Evolutionary conservation across 1,140 invertebrate species (phyloP).

Genomic region (Drosophila aff.): DNA sequence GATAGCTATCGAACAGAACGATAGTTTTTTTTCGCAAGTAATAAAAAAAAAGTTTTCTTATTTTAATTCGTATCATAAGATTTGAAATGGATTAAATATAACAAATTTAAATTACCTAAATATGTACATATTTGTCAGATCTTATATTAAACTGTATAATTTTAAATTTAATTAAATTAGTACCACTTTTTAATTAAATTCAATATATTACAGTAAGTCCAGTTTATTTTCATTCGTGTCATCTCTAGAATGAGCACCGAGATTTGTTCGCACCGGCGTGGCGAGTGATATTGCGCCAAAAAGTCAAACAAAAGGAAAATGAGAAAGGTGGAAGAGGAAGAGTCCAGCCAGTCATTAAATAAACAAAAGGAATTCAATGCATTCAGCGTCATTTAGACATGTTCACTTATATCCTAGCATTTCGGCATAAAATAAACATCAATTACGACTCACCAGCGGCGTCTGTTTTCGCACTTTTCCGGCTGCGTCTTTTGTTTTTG

Average conservation of each 20-base stretch:
- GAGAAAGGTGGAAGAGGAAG: slow-evolving; percentile 6
- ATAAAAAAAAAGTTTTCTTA: no score
- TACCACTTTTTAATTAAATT: not conserved
- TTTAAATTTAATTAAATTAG: not conserved
- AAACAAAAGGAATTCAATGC: not conserved
- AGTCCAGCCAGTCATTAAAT: slow-evolving; percentile 4
- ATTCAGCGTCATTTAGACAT: not conserved
- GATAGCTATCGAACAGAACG: not conserved
- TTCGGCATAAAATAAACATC: slow-evolving; percentile 12
- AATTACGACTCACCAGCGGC: slow-evolving; percentile 38
- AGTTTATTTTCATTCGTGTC: not conserved
- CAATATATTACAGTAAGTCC: not conserved
- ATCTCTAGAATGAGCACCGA: not conserved
- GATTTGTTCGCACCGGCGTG: slow-evolving; percentile 27
- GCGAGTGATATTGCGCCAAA: slow-evolving; percentile 65
- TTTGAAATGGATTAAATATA: no score
- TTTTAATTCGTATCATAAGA: not conserved
- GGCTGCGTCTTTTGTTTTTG: slow-evolving; percentile 10
- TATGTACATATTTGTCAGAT: not conserved
- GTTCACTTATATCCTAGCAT: not conserved
- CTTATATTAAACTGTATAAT: not conserved
- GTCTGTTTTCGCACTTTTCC: slow-evolving; percentile 38
- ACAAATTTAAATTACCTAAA: not conserved
- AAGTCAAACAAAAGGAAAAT: slow-evolving; percentile 60
- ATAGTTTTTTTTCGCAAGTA: not conserved